Base-by-base conservation (phyloP, 2,797 vertebrate species). In the Mycteria americana region DNA sequence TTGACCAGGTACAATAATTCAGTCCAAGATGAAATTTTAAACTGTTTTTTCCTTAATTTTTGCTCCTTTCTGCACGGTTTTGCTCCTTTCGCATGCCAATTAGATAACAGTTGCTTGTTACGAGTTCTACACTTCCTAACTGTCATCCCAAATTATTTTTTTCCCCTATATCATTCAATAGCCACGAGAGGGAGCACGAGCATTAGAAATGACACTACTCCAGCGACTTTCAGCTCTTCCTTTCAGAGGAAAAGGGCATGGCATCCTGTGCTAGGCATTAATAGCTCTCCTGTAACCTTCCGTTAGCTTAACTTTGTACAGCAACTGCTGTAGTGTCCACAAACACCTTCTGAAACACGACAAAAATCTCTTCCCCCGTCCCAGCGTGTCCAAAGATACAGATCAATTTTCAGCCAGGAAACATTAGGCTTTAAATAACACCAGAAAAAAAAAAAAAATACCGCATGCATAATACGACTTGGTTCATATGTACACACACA, bases 201-300 rank as follows among this genome's bases (percentile, higher is more conserved):
- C 33, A 19, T 27, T 8, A 96, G 15, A 74, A 95, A 93, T 94
- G 6, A 45, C 43, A n/a, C 30, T 11, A 9, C n/a, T 45, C 37
- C 62, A 9, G 64, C 19, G 2, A 15, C 48, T 93, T 73, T 46
- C 53, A 60, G 89, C 88, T 83, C 80, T 96, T 96, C 93, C 90
- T 90, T 53, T 64, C 78, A 92, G 92, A 97, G 97, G 97, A 98
- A 97, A 94, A 97, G 96, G 97, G 97, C 95, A 86, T 50, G 97
- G 97, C 96, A 97, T 98, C 97, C 97, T 97, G 97, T 95, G 45
- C 93, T 30, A 16, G 64, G 77, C 91, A 83, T 14, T 35, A 39
- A 51, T 1, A 46, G 78, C 73, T 69, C 87, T 79, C 79, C 83
- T 86, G 43, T 67, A 85, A 74, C 50, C 82, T 92, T 33, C 37